Evolutionary conservation across 2,888 invertebrate genomes (phyloP), one percentile per base, ranked within the genome.

Genomic region (Crioceris asparagi): DNA sequence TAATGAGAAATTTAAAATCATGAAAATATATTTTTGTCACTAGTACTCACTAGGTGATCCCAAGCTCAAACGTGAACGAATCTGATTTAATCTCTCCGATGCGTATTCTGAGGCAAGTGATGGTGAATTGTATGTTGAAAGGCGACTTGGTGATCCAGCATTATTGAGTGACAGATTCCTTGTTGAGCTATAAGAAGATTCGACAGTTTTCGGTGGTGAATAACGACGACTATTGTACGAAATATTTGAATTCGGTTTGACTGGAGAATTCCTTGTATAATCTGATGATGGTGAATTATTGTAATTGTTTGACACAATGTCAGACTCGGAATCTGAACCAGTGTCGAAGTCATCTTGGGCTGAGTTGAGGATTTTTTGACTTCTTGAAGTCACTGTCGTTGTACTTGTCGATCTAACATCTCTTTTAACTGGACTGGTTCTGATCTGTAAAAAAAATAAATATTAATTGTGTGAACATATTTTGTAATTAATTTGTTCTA

Each of bases 301-400:
- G 17, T 45, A 44, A 30, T 26, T 45, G 19, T 48, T 47, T 8
- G 70, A 70, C 10, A 54, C 58, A 33, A 61, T 50, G 40, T 76
- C 76, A 1, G 77, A 70, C 54, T 81, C 80, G 16, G 79, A 79
- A 54, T 81, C 80, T 0, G 79, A 80, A 5, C 79, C 79, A 1
- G 79, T 79, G 53, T 80, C 80, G 46, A 76, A 71, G 32, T 76
- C 79, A 45, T 77, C 77, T 37, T 69, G 49, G 2, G 53, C 53
- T 4, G 50, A 45, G 1, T 64, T 66, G 27, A 68, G 64, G 12
- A 12, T 27, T 0, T 71, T 69, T 36, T 68, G 68, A 3, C 69
- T 70, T 1, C 70, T 63, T 29, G 72, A 68, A 0, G 70, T 66
- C 2, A 72, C 71, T 2, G 71, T 71, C 27, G 71, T 68, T 1